Evolutionary conservation across 35 echinoderm and acorn worm genomes (phyloP), one percentile per base, ranked within the genome.

Genomic region (Diadema setosum): DNA sequence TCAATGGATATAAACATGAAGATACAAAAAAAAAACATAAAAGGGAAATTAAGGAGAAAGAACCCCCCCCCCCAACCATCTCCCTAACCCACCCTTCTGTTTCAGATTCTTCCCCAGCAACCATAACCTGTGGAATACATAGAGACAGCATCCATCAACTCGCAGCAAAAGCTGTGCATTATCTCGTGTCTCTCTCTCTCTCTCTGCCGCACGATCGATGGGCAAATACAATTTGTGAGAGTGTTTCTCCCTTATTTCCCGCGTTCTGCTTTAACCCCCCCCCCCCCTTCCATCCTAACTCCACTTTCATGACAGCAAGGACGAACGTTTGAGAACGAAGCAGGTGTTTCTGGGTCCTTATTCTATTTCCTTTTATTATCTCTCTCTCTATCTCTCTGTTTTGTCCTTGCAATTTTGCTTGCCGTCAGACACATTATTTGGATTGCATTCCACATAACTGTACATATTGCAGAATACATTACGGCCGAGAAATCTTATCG

Each of bases 201-300:
- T 15, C 17, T 7, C 63, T 67, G 12, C 36, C 63, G 63, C 39
- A 21, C 73, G 73, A 41, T 78, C 73, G 73, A 78, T 78, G 44
- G 24, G 73, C 73, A 78, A 78, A 78, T 78, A 78, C 73, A 78
- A 78, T 78, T 78, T 78, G 73, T 41, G 73, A 78, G 40, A 42
- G 73, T 78, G 73, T 78, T 78, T 78, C n/a, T 78, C 73, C 7
- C 44, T 67, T 67, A 67, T 67, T 67, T 67, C 63, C 63, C n/a
- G n/a, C n/a, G n/a, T n/a, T n/a, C n/a, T n/a, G n/a, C n/a, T n/a
- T n/a, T n/a, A n/a, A n/a, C n/a, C n/a, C n/a, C n/a, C n/a, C n/a
- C n/a, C n/a, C n/a, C n/a, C n/a, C 63, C 63, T 34, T 67, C 63
- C 37, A 67, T 67, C 63, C 63, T 67, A 67, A 67, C 37, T 67